Percentiles rank a stretch among this genome's conserved stretches.
phyloP scores from a whole-genome alignment of 2,113 vertebrate species.

The Calypte anna region DNA sequence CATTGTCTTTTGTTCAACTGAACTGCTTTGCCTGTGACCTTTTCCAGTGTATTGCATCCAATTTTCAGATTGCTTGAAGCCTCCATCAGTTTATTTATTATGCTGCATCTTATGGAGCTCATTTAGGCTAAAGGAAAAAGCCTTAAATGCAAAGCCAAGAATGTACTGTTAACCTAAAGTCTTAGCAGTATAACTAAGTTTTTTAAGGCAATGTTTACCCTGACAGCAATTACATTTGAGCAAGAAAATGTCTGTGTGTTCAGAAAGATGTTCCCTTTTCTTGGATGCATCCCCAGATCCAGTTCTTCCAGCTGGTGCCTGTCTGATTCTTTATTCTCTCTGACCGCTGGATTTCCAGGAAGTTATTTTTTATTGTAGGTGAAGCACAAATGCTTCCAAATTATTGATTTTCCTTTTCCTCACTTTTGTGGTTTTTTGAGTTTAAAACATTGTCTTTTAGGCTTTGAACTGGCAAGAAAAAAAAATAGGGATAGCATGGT shows the following conservation, averaged over 20 bases:
- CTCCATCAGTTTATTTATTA: not conserved
- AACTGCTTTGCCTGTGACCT: not conserved
- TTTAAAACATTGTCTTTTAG: not conserved
- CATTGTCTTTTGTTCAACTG: not conserved
- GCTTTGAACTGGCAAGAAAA: not conserved
- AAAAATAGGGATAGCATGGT: not conserved
- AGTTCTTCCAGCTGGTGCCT: constrained; percentile 50
- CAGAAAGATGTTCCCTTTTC: constrained; percentile 41
- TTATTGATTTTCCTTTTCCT: not conserved
- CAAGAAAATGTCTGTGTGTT: constrained; percentile 31
- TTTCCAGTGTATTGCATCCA: not conserved
- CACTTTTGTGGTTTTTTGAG: not conserved
- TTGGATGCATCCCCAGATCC: constrained; percentile 61
- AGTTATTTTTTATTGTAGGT: not conserved
- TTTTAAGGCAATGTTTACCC: constrained; percentile 40
- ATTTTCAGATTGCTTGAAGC: not conserved
- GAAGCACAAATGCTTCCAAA: not conserved
- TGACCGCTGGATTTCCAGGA: constrained; percentile 33
- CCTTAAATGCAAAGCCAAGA: not conserved
- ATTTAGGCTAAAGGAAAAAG: not conserved
- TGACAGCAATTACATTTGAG: constrained; percentile 38
- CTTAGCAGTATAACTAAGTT: not conserved
- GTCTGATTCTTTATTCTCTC: constrained; percentile 27
- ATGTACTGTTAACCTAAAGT: not conserved
- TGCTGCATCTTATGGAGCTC: not conserved